Evolutionary conservation across 2,888 invertebrate genomes (phyloP), one percentile per base, ranked within the genome.

Genomic region (Mesorhabditis spiculigera): DNA sequence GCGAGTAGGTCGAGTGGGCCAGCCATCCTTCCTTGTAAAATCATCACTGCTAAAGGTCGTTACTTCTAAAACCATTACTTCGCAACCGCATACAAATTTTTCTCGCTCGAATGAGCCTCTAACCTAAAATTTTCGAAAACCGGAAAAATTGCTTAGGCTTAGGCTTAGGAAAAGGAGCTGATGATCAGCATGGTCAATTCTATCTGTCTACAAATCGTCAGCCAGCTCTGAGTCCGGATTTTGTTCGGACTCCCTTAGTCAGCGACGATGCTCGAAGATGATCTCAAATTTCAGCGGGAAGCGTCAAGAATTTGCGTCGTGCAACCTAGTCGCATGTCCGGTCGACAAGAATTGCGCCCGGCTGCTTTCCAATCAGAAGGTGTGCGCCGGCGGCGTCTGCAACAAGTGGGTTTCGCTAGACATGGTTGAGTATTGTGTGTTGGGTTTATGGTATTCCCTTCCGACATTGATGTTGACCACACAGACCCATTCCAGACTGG

Each of bases 291-390:
- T 42, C 75, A 84, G 84, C 6, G 83, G 83, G 67, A 71, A 78
- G n/a, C 73, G 75, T 6, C 82, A 82, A 71, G 82, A 85, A 66
- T 85, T 83, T 74, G 71, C 71, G 64, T 79, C 81, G 6, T 85
- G 85, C 73, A 84, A 83, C 65, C 73, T 82, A 68, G 68, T 78
- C 28, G 80, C 83, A 5, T 85, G 85, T 67, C 84, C 83, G 0
- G 73, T 79, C 4, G 77, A 82, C 63, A 71, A 74, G 8, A 75
- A 77, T 45, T 84, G 84, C 69, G 77, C 75, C 4, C 78, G 76
- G 43, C 66, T 77, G 5, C 70, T 82, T 45, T 79, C 77, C 5
- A 71, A 77, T 45, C 80, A 81, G 65, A 69, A 78, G 41, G 68
- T 83, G 5, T 84, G 83, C 69, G 75, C 79, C 64, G 78, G 78